Conservation (phyloP, 2,888 invertebrate genomes). For the Amiota mariae region DNA sequence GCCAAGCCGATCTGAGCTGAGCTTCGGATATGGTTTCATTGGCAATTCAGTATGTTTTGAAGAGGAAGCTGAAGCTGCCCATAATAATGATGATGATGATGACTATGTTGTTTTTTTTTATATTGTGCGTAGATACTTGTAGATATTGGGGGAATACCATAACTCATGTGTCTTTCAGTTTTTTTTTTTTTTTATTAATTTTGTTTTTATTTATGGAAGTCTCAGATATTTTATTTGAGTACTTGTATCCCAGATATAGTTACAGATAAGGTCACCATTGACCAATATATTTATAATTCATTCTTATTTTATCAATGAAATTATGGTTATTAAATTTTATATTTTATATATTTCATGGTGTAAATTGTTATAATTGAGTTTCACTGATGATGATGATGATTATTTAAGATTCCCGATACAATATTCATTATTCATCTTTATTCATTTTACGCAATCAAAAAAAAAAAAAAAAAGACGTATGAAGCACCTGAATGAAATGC, state of each 20-base stretch:
- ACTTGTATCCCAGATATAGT: background rate
- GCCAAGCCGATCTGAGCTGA: too few species aligned
- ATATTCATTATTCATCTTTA: too few species aligned
- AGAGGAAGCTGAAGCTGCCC: too few species aligned
- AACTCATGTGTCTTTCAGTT: background rate
- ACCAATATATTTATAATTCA: background rate
- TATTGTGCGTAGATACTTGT: background rate
- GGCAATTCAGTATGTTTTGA: too few species aligned
- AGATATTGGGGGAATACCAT: constrained; percentile 20
- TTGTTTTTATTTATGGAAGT: constrained; percentile 38
- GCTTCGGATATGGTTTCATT: too few species aligned
- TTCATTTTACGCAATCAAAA: too few species aligned
- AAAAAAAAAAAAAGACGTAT: too few species aligned
- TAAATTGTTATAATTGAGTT: constrained; percentile 1
- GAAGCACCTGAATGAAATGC: too few species aligned
- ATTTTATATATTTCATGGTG: constrained; percentile 12
- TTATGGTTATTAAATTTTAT: constrained; percentile 17
- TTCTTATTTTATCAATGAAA: background rate
- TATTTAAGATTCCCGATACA: too few species aligned
- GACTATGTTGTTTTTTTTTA: background rate
- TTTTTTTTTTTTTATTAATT: background rate
- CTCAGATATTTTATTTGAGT: background rate
- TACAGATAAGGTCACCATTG: constrained; percentile 4
- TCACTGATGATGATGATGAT: too few species aligned
- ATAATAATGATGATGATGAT: background rate